Conservation (phyloP, 2,113 vertebrate species). For the Myanophis thanlyinensis region DNA sequence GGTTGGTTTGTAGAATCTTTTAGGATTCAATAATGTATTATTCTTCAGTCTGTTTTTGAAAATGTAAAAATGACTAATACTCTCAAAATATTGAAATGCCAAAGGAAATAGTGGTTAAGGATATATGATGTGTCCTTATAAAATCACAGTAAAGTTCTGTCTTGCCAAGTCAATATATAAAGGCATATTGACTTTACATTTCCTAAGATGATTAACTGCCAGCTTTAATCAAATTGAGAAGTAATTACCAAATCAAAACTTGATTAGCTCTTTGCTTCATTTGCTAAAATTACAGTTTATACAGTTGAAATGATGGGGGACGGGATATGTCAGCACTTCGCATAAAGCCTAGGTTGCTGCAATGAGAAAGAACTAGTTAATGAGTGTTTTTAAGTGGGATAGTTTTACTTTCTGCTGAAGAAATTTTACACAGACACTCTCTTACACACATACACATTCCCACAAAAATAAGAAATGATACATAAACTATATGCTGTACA, state of each 20-base stretch:
- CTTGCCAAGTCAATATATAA: constrained; percentile 66
- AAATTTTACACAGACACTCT: background rate
- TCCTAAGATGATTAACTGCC: constrained; percentile 80
- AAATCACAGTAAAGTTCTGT: constrained; percentile 56
- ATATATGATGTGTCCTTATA: constrained; percentile 45
- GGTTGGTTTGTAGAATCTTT: background rate
- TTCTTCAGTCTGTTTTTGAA: constrained; percentile 47
- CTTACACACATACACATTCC: background rate
- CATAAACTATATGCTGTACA: background rate
- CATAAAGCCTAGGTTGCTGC: constrained; percentile 21
- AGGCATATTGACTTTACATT: constrained; percentile 78
- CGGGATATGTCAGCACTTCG: constrained; percentile 63
- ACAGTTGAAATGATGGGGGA: constrained; percentile 79
- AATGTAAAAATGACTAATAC: constrained; percentile 40
- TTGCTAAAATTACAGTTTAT: constrained; percentile 85
- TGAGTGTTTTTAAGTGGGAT: background rate
- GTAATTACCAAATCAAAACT: constrained; percentile 85
- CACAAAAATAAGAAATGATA: background rate
- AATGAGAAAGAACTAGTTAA: background rate
- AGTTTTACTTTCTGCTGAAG: background rate
- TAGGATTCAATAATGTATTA: constrained; percentile 14
- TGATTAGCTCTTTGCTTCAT: constrained; percentile 84
- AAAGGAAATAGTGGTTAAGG: constrained; percentile 42
- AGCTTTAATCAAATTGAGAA: constrained; percentile 84
- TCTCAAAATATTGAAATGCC: constrained; percentile 51